A percentile compares a stretch with the other conserved stretches of the same genome.
Evolutionary conservation across 2,113 vertebrate species (phyloP).

Genomic region (Caranx ignobilis): DNA sequence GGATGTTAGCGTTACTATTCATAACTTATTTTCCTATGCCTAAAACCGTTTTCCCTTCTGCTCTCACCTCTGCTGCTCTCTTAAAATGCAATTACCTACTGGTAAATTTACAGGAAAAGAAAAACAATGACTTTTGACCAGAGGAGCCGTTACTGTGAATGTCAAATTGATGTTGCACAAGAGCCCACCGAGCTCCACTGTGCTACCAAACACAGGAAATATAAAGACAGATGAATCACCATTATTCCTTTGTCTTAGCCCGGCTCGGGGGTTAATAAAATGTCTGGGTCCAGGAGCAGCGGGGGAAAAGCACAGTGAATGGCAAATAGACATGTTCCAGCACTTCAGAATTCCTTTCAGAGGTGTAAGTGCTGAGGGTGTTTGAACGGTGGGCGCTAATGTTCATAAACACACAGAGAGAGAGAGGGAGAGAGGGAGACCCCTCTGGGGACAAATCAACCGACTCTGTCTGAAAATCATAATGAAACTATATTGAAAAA

Average conservation of each 20-base stretch:
- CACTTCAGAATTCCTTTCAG: constrained; percentile 66
- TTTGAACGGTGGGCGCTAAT: constrained; percentile 50
- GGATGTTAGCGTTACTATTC: constrained; percentile 81
- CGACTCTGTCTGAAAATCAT: not conserved
- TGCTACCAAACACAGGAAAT: constrained; percentile 63
- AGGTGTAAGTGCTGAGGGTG: constrained; percentile 62
- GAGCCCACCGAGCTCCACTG: constrained; percentile 39
- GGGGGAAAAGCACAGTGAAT: constrained; percentile 49
- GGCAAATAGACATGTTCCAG: constrained; percentile 68
- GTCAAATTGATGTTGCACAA: constrained; percentile 65
- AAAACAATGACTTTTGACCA: constrained; percentile 78
- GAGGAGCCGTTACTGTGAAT: constrained; percentile 72
- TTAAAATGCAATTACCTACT: constrained; percentile 78
- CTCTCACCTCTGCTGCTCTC: constrained; percentile 77
- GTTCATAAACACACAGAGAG: constrained; percentile 18
- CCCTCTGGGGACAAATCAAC: not conserved
- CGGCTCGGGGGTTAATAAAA: constrained; percentile 69
- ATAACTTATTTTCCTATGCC: constrained; percentile 78
- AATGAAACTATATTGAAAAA: not conserved
- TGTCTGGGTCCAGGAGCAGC: constrained; percentile 54
- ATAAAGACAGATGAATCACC: constrained; percentile 74
- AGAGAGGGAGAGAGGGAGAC: not conserved
- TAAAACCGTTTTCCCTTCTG: constrained; percentile 77
- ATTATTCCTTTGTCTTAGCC: constrained; percentile 71
- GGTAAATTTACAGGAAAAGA: constrained; percentile 76